Evolutionary conservation across 2,888 invertebrate genomes (phyloP), one percentile per base, ranked within the genome.

Genomic region (Fissipunctia ypsillon): DNA sequence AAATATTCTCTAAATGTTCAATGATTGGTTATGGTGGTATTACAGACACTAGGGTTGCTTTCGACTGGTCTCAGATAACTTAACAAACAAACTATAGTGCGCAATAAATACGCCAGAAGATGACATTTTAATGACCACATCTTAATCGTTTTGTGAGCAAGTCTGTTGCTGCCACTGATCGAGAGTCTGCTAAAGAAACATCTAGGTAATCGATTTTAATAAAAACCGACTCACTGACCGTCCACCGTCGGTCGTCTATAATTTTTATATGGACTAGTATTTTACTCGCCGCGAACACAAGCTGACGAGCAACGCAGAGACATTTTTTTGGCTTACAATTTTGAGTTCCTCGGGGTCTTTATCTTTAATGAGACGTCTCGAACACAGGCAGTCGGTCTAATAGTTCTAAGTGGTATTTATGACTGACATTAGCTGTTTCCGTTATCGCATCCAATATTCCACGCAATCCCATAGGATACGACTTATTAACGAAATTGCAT

Each of bases 111-210:
- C 41, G 48, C 19, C 31, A 60, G 41, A 70, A 75, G 52, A 61
- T 78, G 60, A 54, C 48, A 56, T 35, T 79, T 71, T 71, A 79
- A 76, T 71, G 41, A 61, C 38, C 31, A 60, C 45, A 5, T 70
- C 31, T 70, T 71, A 69, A 78, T 60, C 45, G 59, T 78, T 78
- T 75, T 52, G 43, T 31, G 75, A 45, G 70, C n/a, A 78, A 78
- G 38, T 78, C 14, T 69, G 59, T 35, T 19, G 31, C 52, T 59
- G 35, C n/a, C 14, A 12, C 16, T 70, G 50, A 45, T 52, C 22
- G 16, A 52, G 10, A 25, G n/a, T 28, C 14, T 31, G 50, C 41
- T 77, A 22, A 7, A 28, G 43, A 77, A 52, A 38, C 6, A 43
- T 50, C 45, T 45, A 38, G 10, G 45, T 28, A 41, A 56, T 76